Evolutionary conservation across 2,113 vertebrate genomes (phyloP).

Genomic region (Lepidothrix coronata): DNA sequence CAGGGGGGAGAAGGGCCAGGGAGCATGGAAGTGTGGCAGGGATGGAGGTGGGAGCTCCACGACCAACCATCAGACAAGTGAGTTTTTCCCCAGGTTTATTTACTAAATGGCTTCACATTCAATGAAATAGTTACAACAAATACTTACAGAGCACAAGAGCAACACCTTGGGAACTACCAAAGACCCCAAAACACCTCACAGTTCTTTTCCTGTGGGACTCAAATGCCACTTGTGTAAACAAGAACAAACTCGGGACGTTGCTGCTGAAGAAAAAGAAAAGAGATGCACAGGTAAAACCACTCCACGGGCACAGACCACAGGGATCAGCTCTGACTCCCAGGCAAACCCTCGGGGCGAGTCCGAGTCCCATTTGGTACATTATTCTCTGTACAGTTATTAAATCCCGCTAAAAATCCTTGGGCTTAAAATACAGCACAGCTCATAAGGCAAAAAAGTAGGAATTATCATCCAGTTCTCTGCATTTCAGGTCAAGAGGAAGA

Average conservation of each 20-base stretch:
- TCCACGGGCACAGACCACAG: slow-evolving; percentile 18
- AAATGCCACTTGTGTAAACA: slow-evolving; percentile 58
- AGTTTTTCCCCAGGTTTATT: slow-evolving; percentile 60
- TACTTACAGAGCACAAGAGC: slow-evolving; percentile 47
- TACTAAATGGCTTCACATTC: slow-evolving; percentile 59
- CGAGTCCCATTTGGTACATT: background rate
- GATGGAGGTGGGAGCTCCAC: background rate
- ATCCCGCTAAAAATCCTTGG: slow-evolving; percentile 62
- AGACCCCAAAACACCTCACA: background rate
- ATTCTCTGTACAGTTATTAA: slow-evolving; percentile 46
- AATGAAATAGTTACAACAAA: slow-evolving; percentile 46
- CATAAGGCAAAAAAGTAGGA: slow-evolving; percentile 66
- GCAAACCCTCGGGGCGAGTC: slow-evolving; percentile 29
- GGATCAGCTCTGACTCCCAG: background rate
- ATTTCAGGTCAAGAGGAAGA: slow-evolving; percentile 13
- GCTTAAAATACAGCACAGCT: slow-evolving; percentile 61
- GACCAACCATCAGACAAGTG: background rate
- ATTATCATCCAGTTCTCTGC: slow-evolving; percentile 68
- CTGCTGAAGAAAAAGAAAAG: slow-evolving; percentile 20
- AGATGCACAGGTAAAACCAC: background rate
- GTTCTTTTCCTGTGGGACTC: background rate
- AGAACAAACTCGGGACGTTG: slow-evolving; percentile 18
- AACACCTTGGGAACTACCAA: background rate
- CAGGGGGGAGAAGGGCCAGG: background rate
- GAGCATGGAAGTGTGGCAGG: background rate